A percentile compares a stretch with the other conserved stretches of the same genome.
Evolutionary conservation across 2,888 invertebrate genomes (phyloP).

Genomic region (Cybosia mesomella): DNA sequence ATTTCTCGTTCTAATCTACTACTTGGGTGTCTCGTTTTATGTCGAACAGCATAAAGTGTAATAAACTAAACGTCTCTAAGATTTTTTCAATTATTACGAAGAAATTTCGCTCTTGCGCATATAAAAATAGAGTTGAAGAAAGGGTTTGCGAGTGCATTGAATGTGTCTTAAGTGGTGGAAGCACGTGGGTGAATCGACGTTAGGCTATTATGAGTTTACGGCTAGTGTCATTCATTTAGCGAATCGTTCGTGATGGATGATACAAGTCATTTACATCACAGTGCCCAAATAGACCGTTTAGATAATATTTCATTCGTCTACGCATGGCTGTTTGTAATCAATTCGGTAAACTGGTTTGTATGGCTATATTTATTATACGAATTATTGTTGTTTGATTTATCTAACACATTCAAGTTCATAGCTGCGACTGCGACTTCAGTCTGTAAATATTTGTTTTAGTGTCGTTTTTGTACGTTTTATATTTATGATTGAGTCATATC

Average conservation of each 20-base stretch:
- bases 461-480: background rate
- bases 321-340: slow-evolving; percentile 16
- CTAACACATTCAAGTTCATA: background rate
- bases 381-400: slow-evolving; percentile 9
- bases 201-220: slow-evolving; percentile 75
- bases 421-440: background rate
- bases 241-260: slow-evolving; percentile 71
- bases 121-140: slow-evolving; percentile 38
- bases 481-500: background rate
- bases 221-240: slow-evolving; percentile 81
- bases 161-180: slow-evolving; percentile 27
- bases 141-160: slow-evolving; percentile 21
- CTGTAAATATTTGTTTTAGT: background rate
- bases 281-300: slow-evolving; percentile 25
- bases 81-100: slow-evolving; percentile 24
- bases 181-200: slow-evolving; percentile 79
- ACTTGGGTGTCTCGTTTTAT: slow-evolving; percentile 86
- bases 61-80: slow-evolving; percentile 68
- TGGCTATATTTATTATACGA: slow-evolving; percentile 2
- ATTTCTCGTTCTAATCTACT: slow-evolving; percentile 77
- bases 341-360: slow-evolving; percentile 15
- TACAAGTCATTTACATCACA: slow-evolving; percentile 63
- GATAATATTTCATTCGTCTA: slow-evolving; percentile 16
- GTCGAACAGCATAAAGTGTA: slow-evolving; percentile 72
- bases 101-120: slow-evolving; percentile 56